A percentile compares a stretch with the other conserved stretches of the same genome.
Conservation (phyloP, 2,797 vertebrate species). For the Liasis olivaceus region DNA sequence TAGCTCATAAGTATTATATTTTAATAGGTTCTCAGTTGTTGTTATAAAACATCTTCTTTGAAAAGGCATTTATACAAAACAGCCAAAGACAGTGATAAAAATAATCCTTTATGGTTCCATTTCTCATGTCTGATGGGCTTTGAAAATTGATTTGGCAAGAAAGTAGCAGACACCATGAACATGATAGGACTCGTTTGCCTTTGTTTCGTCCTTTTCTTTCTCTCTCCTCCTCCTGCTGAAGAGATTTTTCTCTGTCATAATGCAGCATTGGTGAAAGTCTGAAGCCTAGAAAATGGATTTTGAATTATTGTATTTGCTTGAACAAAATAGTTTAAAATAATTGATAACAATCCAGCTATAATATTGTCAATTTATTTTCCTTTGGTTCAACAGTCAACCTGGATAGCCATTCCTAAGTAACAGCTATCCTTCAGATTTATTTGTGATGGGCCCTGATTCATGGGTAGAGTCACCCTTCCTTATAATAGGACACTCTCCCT, state of each 20-base stretch:
- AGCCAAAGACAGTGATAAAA: conserved; percentile 26
- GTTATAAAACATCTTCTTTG: conserved; percentile 26
- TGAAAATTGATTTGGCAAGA: conserved; percentile 33
- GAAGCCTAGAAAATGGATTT: conserved; percentile 33
- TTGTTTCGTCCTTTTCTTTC: background rate
- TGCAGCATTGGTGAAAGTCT: conserved; percentile 5
- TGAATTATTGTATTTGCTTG: background rate
- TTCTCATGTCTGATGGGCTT: conserved; percentile 23
- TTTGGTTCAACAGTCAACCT: background rate
- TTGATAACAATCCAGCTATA: background rate
- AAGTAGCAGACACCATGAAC: conserved; percentile 12
- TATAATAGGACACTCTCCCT: background rate
- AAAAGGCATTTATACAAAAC: conserved; percentile 32
- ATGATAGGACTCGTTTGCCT: background rate
- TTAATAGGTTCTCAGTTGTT: conserved; percentile 43
- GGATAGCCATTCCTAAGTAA: background rate
- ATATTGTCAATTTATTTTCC: background rate
- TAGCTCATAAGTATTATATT: conserved; percentile 44
- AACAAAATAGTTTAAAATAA: conserved; percentile 2
- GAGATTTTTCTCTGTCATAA: conserved; percentile 29
- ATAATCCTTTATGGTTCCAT: conserved; percentile 31
- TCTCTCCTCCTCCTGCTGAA: background rate
- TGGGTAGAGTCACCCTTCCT: background rate
- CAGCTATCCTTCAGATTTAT: background rate
- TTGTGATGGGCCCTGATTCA: background rate